These are phyloP conservation scores for Microchirus variegatus DNA, from an alignment of 2,797 vertebrate genomes.

Conservation along the genomic window DNA sequence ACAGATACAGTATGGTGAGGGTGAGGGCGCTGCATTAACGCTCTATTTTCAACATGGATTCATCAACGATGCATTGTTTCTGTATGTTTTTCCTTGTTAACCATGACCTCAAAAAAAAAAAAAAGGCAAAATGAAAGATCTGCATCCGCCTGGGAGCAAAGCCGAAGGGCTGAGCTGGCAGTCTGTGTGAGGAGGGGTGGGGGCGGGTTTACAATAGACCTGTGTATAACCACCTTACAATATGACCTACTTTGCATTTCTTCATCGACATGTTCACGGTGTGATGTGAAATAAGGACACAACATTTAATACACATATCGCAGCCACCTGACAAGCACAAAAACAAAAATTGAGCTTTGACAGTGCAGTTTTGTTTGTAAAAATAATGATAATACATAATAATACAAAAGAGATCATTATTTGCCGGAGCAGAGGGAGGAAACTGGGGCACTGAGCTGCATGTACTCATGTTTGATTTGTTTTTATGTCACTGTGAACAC, in stretches of 20 bases:
- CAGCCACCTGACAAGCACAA: conserved; percentile 7
- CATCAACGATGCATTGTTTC: not conserved
- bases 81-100: conserved; percentile 19
- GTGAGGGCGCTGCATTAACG: not conserved
- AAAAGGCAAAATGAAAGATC: conserved; percentile 10
- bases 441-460: conserved; percentile 54
- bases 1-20: not conserved
- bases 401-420: conserved; percentile 10
- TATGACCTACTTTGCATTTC: conserved; percentile 50
- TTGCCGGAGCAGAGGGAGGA: conserved; percentile 45
- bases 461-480: conserved; percentile 47
- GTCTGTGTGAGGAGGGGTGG: conserved; percentile 10
- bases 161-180: conserved; percentile 42
- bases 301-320: conserved; percentile 33
- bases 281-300: conserved; percentile 51
- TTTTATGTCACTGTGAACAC: conserved; percentile 36
- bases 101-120: conserved; percentile 14
- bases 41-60: not conserved
- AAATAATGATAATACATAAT: conserved; percentile 1
- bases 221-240: conserved; percentile 50
- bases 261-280: conserved; percentile 27
- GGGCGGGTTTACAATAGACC: conserved; percentile 24
- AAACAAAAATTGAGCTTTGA: not conserved
- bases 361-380: conserved; percentile 7
- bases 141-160: conserved; percentile 33